These are phyloP conservation scores for Dermolepida albohirtum DNA, from an alignment of 2,888 invertebrate genomes.

Conservation along the genomic window DNA sequence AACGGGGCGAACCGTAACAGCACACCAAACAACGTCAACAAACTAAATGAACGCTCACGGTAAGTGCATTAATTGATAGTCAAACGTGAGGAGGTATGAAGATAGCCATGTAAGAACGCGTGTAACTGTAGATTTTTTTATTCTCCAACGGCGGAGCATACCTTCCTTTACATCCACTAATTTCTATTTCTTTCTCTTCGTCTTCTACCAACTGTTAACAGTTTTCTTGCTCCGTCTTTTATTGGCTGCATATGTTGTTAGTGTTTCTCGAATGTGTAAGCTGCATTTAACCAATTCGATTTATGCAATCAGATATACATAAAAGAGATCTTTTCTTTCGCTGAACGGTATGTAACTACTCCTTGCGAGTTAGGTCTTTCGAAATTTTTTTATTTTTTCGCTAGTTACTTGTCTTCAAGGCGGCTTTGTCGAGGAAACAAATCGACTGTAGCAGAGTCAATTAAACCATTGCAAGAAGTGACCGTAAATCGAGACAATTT, in stretches of 20 bases:
- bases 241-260: slow-evolving; percentile 2
- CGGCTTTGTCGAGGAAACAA: slow-evolving; percentile 17
- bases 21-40: slow-evolving; percentile 1
- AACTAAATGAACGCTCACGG: slow-evolving; percentile 39
- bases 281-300: slow-evolving; percentile 21
- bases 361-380: neutral
- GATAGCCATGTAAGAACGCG: slow-evolving; percentile 61
- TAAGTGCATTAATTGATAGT: slow-evolving; percentile 64
- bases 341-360: slow-evolving; percentile 4
- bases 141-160: slow-evolving; percentile 4
- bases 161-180: neutral
- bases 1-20: slow-evolving; percentile 7
- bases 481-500: slow-evolving; percentile 32
- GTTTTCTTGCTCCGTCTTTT: slow-evolving; percentile 11
- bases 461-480: slow-evolving; percentile 24
- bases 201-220: neutral
- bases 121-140: slow-evolving; percentile 44
- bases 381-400: neutral
- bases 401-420: slow-evolving; percentile 20
- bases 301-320: slow-evolving; percentile 35
- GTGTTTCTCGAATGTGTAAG: slow-evolving; percentile 6
- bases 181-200: slow-evolving; percentile 9
- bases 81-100: slow-evolving; percentile 56
- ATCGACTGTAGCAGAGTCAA: slow-evolving; percentile 31
- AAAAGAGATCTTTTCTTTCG: slow-evolving; percentile 12